Conservation (phyloP, 30 jellyfish, hydroid and myxozoan species). For the Hydractinia echinata region DNA sequence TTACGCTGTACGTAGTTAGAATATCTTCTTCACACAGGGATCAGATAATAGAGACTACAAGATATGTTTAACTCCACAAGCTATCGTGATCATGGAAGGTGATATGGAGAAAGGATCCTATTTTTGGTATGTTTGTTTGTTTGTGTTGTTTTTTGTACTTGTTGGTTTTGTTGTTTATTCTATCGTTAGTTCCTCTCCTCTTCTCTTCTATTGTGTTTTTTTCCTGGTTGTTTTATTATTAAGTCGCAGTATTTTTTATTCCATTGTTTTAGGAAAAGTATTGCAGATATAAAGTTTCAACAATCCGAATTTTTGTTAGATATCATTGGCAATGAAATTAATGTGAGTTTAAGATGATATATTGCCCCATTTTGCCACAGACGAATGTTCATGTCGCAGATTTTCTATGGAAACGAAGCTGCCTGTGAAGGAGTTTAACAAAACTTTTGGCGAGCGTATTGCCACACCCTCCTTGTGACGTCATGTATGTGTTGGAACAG, state of each 20-base stretch:
- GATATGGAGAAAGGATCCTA: constrained; percentile 52
- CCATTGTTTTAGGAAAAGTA: constrained; percentile 24
- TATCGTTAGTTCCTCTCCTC: too few relatives aligned
- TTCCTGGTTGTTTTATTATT: too few relatives aligned
- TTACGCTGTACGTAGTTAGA: not conserved
- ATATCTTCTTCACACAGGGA: constrained; percentile 23
- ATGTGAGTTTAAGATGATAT: not conserved
- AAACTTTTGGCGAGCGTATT: too few relatives aligned
- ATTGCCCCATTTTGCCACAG: not conserved
- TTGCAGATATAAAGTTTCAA: constrained; percentile 34
- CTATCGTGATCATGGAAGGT: constrained; percentile 47
- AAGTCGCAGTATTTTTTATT: too few relatives aligned
- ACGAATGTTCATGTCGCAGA: too few relatives aligned
- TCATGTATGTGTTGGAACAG: too few relatives aligned
- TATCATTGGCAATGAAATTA: not conserved
- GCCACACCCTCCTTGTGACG: too few relatives aligned
- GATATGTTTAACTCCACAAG: constrained; percentile 80
- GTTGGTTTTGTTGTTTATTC: too few relatives aligned
- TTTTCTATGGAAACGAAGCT: too few relatives aligned
- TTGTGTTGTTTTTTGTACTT: too few relatives aligned
- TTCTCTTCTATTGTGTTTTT: too few relatives aligned
- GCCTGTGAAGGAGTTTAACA: too few relatives aligned
- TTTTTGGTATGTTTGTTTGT: constrained; percentile 79
- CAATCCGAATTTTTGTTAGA: constrained; percentile 2
- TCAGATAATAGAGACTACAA: constrained; percentile 56